Evolutionary conservation across 2,888 invertebrate species (phyloP), one percentile per base, ranked within the genome.

Genomic region (Epinotia ramella): DNA sequence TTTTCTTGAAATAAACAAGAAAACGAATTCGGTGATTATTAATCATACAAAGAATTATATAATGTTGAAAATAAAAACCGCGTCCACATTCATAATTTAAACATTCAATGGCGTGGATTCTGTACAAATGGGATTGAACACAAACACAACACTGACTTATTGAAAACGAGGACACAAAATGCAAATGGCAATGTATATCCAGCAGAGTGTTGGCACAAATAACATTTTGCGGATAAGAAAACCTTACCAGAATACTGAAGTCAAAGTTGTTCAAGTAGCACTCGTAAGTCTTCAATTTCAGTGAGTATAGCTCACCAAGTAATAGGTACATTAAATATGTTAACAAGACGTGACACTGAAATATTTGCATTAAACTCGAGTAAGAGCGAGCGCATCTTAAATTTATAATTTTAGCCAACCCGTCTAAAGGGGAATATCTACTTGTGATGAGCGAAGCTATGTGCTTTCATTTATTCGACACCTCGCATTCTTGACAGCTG

Each of bases 141-240:
- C 60, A 49, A 66, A 60, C 33, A 73, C 66, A 73, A 66, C 73
- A 73, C 33, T 44, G 20, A 73, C 49, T 13, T 59, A 20, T 24
- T 68, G 57, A 60, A 44, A 46, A 56, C 11, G 49, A 40, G 67
- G 11, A n/a, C 56, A 68, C 33, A 56, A 33, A 68, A 68, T 68
- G 20, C 67, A 56, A 56, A 33, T 28, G 18, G 53, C 66, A 16
- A 24, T n/a, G 0, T 16, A 13, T 33, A 5, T 53, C 33, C 20
- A 33, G 40, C 20, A 40, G 4, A 40, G 4, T 13, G 18, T 68
- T 13, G 9, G 20, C 24, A 7, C 18, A 59, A 24, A 33, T 3
- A 66, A 56, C n/a, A 68, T 44, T 12, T 66, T 13, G 24, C 20
- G 33, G 2, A 62, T 62, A 13, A 3, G 33, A 62, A 16, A 59